phyloP scores from a whole-genome alignment of 2,888 invertebrate species.

The Cataglyphis altisquamis region DNA sequence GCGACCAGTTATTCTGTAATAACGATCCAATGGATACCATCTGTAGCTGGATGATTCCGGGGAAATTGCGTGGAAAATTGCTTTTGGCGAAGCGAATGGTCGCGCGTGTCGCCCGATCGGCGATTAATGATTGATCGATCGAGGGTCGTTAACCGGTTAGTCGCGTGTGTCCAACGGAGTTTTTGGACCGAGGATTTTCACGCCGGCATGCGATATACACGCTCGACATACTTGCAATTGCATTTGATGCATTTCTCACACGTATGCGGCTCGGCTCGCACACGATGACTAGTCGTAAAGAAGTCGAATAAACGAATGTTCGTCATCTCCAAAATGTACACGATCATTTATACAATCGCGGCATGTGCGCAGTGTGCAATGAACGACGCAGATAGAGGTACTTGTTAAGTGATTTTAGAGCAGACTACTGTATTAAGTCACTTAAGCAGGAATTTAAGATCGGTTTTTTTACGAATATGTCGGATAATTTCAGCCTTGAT shows the following conservation, averaged over 20 bases:
- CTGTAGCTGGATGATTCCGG: slow-evolving; percentile 42
- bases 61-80: slow-evolving; percentile 55
- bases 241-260: background rate
- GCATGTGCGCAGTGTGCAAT: slow-evolving; percentile 22
- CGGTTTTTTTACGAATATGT: slow-evolving; percentile 19
- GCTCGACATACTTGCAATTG: slow-evolving; percentile 18
- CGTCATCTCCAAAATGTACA: slow-evolving; percentile 8
- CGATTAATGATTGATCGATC: slow-evolving; percentile 35
- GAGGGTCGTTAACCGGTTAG: slow-evolving; percentile 28
- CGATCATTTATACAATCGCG: slow-evolving; percentile 16
- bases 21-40: slow-evolving; percentile 45
- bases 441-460: slow-evolving; percentile 50
- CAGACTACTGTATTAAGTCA: slow-evolving; percentile 60
- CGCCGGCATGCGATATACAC: background rate
- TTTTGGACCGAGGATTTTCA: slow-evolving; percentile 23
- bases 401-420: slow-evolving; percentile 51
- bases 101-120: slow-evolving; percentile 26
- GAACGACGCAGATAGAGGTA: slow-evolving; percentile 33
- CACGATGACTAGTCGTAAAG: slow-evolving; percentile 38
- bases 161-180: background rate
- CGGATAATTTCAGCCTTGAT: slow-evolving; percentile 5
- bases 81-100: slow-evolving; percentile 17
- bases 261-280: slow-evolving; percentile 1
- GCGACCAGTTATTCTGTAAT: slow-evolving; percentile 44
- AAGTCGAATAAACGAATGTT: slow-evolving; percentile 16